phyloP scores from a whole-genome alignment of 1,140 invertebrate genomes.

The Anoplophora glabripennis region DNA sequence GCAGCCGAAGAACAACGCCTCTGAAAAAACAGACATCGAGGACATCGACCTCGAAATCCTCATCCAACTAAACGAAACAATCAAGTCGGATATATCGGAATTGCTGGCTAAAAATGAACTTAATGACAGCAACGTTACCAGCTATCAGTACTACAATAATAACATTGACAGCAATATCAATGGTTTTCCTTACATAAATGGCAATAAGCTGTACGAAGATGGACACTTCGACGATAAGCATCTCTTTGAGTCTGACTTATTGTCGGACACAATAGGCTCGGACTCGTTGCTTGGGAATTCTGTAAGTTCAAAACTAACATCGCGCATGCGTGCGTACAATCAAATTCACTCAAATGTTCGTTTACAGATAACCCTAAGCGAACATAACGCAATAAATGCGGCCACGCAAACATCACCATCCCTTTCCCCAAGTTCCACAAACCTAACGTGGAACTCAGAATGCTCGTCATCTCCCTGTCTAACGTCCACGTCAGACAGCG shows the following conservation, averaged over 20 bases:
- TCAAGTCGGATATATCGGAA: slow-evolving; percentile 36
- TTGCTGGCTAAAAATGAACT: slow-evolving; percentile 28
- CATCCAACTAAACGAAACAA: slow-evolving; percentile 31
- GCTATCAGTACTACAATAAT: slow-evolving; percentile 15
- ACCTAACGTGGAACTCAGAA: slow-evolving; percentile 41
- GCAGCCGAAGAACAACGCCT: slow-evolving; percentile 22
- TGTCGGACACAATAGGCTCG: background rate
- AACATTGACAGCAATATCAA: background rate
- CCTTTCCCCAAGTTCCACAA: slow-evolving; percentile 38
- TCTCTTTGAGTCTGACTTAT: background rate
- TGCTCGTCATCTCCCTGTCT: slow-evolving; percentile 38
- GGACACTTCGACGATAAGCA: no score
- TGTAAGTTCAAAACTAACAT: background rate
- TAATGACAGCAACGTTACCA: slow-evolving; percentile 4
- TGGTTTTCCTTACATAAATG: background rate
- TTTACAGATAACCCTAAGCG: slow-evolving; percentile 6
- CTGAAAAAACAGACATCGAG: slow-evolving; percentile 14
- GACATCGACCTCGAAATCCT: slow-evolving; percentile 26
- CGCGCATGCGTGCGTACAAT: no score
- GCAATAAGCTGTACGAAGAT: background rate
- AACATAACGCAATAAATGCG: slow-evolving; percentile 5
- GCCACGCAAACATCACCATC: slow-evolving; percentile 40
- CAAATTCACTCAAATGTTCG: no score
- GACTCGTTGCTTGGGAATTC: background rate
- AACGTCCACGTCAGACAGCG: slow-evolving; percentile 14